Conservation (phyloP, 2,888 invertebrate genomes). For the Adelognathus sp. region DNA sequence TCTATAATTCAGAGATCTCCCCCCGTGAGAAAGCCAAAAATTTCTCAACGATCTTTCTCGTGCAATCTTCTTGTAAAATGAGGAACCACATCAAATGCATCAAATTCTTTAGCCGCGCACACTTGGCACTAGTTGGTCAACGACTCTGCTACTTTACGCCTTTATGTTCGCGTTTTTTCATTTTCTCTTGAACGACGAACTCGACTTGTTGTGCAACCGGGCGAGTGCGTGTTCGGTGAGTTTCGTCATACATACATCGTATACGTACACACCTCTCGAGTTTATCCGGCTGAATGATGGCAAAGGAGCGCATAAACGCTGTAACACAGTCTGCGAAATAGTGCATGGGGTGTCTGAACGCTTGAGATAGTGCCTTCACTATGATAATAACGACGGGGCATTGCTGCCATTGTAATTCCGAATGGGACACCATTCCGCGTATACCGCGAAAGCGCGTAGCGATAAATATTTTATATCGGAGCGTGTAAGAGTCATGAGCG, state of each 20-base stretch:
- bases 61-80: too few relatives aligned
- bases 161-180: not conserved
- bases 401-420: too few relatives aligned
- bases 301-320: too few relatives aligned
- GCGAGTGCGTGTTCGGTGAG: not conserved
- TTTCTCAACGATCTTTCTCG: too few relatives aligned
- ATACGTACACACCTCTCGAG: not conserved
- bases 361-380: conserved; percentile 1
- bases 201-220: conserved; percentile 10
- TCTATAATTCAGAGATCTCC: too few relatives aligned
- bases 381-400: too few relatives aligned
- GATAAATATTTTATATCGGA: not conserved
- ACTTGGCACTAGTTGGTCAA: not conserved
- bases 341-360: not conserved
- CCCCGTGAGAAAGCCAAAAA: too few relatives aligned
- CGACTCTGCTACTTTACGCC: not conserved
- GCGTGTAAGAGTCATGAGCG: not conserved
- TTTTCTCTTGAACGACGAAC: not conserved
- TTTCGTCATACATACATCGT: conserved; percentile 29
- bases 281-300: too few relatives aligned
- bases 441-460: not conserved
- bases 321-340: not conserved
- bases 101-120: not conserved
- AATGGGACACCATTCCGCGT: too few relatives aligned
- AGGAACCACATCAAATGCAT: too few relatives aligned